Base-by-base conservation (phyloP, 2,888 invertebrate genomes). In the Gnatocerus cornutus region DNA sequence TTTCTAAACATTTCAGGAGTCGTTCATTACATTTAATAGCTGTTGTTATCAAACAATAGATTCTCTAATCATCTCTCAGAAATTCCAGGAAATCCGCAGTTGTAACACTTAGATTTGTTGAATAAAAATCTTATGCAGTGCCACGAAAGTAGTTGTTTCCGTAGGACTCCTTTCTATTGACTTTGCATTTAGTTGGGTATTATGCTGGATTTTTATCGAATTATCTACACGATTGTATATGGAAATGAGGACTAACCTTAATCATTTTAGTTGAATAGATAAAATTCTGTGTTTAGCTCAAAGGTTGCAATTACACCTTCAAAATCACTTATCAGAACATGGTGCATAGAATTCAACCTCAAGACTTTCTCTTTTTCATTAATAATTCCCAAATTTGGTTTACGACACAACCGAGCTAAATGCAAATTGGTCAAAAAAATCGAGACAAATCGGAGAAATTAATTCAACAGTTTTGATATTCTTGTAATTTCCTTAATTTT, bases 81-180 rank as follows among this genome's bases (percentile, higher is more conserved):
- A 39, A 27, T 43, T 56, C 27, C 39, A 39, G 56, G 56, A 56
- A 56, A 56, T 56, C 53, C 53, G 53, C 14, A 53, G 53, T 33
- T 27, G 53, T 53, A 53, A 53, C 53, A 53, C 33, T 50, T 50
- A n/a, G 27, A 46, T 46, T 46, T 46, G 21, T 9, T 21, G 46
- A 46, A 46, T 46, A 46, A 46, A 46, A 46, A 46, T 46, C 46
- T 21, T 16, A n/a, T 27, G 46, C 41, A 46, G 46, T 46, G 46
- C 46, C 46, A 46, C 27, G 46, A 46, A 46, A 46, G 46, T 46
- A 46, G 46, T 46, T 46, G 27, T 46, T 46, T 46, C 46, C 46
- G 46, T 16, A 27, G 12, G 41, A 13, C n/a, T 46, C 46, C 46
- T 46, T 46, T 46, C 46, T 46, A 46, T 46, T 46, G 46, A 46